Percentiles rank a stretch among this genome's conserved stretches.
Evolutionary conservation across 2,797 vertebrate genomes (phyloP).

Genomic region (Bradypus variegatus): DNA sequence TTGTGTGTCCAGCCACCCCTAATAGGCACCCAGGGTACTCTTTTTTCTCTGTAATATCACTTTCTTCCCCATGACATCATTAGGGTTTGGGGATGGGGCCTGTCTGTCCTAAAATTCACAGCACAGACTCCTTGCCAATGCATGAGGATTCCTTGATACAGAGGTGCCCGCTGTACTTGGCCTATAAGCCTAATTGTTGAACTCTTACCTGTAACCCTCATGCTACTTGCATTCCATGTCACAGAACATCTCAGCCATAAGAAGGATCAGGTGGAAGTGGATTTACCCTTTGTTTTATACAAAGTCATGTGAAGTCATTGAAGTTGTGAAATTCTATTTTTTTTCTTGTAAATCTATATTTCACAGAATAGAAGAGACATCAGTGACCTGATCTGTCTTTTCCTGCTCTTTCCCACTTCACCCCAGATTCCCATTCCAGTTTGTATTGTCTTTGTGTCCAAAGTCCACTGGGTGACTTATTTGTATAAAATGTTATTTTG

Average conservation of each 20-base stretch:
- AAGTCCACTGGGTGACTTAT: conserved; percentile 60
- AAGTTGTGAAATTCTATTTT: conserved; percentile 50
- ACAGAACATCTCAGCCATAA: neutral
- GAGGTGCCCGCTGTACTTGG: neutral
- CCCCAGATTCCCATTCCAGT: conserved; percentile 29
- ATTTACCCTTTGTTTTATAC: neutral
- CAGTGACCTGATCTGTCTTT: conserved; percentile 37
- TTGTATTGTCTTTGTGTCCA: conserved; percentile 55
- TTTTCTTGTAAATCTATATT: conserved; percentile 60
- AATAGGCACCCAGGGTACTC: neutral
- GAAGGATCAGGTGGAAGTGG: neutral
- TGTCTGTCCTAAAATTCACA: neutral
- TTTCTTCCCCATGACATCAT: neutral
- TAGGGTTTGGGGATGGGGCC: neutral
- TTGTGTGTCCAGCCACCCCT: neutral
- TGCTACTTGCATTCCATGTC: neutral
- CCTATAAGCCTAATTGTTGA: fast-evolving
- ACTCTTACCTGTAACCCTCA: neutral
- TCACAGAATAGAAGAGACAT: conserved; percentile 44
- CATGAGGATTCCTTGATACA: neutral
- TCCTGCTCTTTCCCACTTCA: neutral
- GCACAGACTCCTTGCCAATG: neutral
- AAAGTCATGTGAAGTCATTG: conserved; percentile 23
- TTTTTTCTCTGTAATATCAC: neutral
- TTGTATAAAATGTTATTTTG: conserved; percentile 74